Conservation (phyloP, 2,888 invertebrate species). For the Drepana falcataria region DNA sequence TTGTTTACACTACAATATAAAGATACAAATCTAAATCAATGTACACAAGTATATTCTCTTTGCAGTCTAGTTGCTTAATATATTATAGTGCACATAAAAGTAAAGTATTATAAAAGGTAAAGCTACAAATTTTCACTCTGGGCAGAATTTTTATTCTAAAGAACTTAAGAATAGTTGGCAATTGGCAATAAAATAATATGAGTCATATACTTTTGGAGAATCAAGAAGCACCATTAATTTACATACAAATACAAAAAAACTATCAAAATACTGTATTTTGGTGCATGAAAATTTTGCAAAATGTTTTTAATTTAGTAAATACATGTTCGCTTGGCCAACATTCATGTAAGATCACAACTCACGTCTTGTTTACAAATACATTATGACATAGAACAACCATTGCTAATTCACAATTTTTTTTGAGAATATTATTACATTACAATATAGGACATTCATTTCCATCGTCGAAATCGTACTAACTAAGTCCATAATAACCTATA, state of each 20-base stretch:
- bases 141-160: constrained; percentile 20
- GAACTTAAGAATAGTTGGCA: constrained; percentile 9
- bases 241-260: neutral
- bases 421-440: too few species aligned
- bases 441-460: too few species aligned
- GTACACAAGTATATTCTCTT: constrained; percentile 16
- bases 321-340: neutral
- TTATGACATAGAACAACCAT: too few species aligned
- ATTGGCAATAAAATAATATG: constrained; percentile 2
- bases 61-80: constrained; percentile 13
- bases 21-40: constrained; percentile 19
- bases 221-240: neutral
- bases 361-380: neutral
- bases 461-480: too few species aligned
- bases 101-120: constrained; percentile 16
- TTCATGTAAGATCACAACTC: neutral
- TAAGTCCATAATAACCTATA: too few species aligned
- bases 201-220: neutral
- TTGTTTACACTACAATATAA: constrained; percentile 20
- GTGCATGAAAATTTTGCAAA: neutral
- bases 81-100: constrained; percentile 10
- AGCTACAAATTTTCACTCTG: constrained; percentile 18
- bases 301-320: neutral
- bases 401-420: too few species aligned
- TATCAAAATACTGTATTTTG: neutral